Base-by-base conservation (phyloP, 2,888 invertebrate species). In the Tipula lateralis region DNA sequence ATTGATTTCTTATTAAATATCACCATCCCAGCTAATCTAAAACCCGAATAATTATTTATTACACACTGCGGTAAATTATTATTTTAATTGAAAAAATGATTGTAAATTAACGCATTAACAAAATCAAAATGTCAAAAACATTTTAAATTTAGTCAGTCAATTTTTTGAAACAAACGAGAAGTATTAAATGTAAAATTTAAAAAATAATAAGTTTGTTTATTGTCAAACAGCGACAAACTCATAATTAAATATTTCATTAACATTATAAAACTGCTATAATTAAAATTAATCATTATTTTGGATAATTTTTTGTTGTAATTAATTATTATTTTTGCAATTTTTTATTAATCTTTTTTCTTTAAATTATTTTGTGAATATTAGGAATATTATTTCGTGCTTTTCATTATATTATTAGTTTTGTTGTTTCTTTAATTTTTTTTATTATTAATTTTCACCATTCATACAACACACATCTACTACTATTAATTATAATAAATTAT, bases 61-160 rank as follows among this genome's bases (percentile, higher is more conserved):
- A 24, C 66, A 39, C 13, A 24, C 1, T 24, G 24, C 19, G 9
- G 3, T 12, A 66, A 24, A 24, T 24, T 66, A 24, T 24, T 24
- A 24, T 66, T 66, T 44, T 19, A 24, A 66, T 66, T 24, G 66
- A 66, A 24, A 66, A 66, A 66, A 66, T 66, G 66, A 66, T 66
- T 66, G 66, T 66, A 66, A 66, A 66, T 66, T 66, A 66, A 66
- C 66, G 66, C 66, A 66, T 66, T n/a, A 66, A n/a, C 66, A 66
- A 66, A 66, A 9, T 66, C 9, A 66, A 66, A 66, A 66, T 66
- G 66, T 66, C 24, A 24, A 66, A 66, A 7, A 9, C 66, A 66
- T 66, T 66, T 66, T 66, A 66, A 66, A 66, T 24, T 66, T 66
- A 66, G 66, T 66, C 66, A 24, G 66, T 66, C 66, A 66, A 66